A percentile compares a stretch with the other conserved stretches of the same genome.
Conservation (phyloP, 2,113 vertebrate species). For the Polypterus bichir region DNA sequence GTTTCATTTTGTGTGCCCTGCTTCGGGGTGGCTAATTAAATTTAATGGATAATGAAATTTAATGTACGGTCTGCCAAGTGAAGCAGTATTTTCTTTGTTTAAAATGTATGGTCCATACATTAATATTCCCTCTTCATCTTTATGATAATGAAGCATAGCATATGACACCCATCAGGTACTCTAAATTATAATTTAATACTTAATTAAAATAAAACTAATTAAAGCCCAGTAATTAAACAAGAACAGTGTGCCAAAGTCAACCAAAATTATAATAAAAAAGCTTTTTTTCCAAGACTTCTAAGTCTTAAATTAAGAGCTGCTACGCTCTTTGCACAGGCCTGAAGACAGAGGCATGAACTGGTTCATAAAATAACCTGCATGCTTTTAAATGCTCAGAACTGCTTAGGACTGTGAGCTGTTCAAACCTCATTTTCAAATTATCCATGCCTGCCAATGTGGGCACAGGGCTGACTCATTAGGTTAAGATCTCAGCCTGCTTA, state of each 20-base stretch:
- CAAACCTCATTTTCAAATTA: no score
- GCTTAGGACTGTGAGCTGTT: no score
- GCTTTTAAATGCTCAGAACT: no score
- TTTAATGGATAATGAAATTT: conserved; percentile 16
- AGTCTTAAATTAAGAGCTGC: no score
- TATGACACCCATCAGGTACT: conserved; percentile 18
- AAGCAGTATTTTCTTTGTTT: conserved; percentile 2
- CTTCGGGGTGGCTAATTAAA: conserved; percentile 17
- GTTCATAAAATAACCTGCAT: no score
- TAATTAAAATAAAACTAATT: conserved; percentile 19
- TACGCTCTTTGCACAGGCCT: no score
- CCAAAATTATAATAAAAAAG: no score
- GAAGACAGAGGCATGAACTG: no score
- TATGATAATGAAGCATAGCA: conserved; percentile 8
- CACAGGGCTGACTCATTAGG: no score
- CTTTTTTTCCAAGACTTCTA: no score
- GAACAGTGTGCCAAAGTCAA: background rate
- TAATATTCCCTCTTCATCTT: conserved; percentile 12
- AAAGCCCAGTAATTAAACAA: conserved; percentile 11
- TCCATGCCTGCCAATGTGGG: no score
- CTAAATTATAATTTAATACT: conserved; percentile 23
- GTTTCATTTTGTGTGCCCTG: background rate
- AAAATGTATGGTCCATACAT: conserved; percentile 11
- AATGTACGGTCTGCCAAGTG: conserved; percentile 8
- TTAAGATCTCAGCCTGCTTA: no score